Evolutionary conservation across 2,888 invertebrate genomes (phyloP).

Genomic region (Girardia tigrina): DNA sequence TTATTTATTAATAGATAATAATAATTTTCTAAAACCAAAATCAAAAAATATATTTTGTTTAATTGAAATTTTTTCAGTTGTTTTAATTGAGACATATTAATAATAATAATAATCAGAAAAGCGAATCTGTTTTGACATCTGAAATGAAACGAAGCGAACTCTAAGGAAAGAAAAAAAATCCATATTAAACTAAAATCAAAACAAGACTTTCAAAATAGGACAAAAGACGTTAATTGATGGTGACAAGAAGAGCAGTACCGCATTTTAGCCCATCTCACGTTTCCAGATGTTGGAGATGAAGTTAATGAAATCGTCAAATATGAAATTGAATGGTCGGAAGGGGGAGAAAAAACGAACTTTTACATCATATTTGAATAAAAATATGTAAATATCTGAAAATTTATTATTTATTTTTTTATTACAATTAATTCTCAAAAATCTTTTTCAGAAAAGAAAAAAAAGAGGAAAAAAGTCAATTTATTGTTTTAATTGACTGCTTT

Average conservation of each 20-base stretch:
- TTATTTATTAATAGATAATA: too few relatives aligned
- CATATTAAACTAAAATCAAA: constrained; percentile 17
- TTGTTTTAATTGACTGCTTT: too few relatives aligned
- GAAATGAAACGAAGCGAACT: constrained; percentile 13
- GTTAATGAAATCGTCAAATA: constrained; percentile 18
- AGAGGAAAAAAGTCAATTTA: too few relatives aligned
- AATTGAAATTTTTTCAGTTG: neutral
- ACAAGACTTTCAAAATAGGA: constrained; percentile 15
- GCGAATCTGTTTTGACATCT: neutral
- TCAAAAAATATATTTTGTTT: neutral
- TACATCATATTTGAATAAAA: neutral
- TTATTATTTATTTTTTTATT: too few relatives aligned
- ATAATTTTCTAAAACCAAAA: too few relatives aligned
- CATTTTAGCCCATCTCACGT: constrained; percentile 19
- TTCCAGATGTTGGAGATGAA: constrained; percentile 23
- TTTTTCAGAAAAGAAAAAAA: too few relatives aligned
- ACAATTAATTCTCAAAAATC: too few relatives aligned
- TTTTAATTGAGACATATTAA: neutral
- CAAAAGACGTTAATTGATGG: constrained; percentile 3
- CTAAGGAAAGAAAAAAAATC: neutral
- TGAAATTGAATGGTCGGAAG: neutral
- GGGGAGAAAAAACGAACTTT: neutral
- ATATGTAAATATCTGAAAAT: constrained; percentile 6
- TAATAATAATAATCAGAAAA: neutral
- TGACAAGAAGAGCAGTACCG: constrained; percentile 4